phyloP scores from a whole-genome alignment of 2,888 invertebrate genomes.

The Drosophila affinis region DNA sequence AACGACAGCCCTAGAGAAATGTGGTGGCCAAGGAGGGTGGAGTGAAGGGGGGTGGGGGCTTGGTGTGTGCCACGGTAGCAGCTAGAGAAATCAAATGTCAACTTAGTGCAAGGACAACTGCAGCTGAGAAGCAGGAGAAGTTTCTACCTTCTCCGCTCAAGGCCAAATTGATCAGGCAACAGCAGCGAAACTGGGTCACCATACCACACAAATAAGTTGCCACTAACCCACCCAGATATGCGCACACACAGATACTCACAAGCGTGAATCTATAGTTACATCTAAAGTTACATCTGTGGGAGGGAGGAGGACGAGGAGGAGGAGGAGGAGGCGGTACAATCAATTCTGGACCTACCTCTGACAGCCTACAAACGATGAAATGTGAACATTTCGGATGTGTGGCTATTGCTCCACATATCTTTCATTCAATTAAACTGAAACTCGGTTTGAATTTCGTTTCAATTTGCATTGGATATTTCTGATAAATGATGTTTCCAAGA shows the following conservation, averaged over 20 bases:
- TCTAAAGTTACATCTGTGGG: neutral
- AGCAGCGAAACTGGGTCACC: slow-evolving; percentile 47
- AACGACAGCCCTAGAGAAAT: slow-evolving; percentile 48
- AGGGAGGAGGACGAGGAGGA: no score
- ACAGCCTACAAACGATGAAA: slow-evolving; percentile 12
- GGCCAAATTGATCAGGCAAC: slow-evolving; percentile 62
- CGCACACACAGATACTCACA: slow-evolving; percentile 2
- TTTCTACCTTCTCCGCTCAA: slow-evolving; percentile 58
- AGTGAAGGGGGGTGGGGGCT: neutral
- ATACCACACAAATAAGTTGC: slow-evolving; percentile 44
- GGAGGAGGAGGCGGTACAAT: neutral
- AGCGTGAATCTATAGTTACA: neutral
- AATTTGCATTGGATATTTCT: neutral
- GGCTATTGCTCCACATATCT: neutral
- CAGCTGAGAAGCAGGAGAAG: slow-evolving; percentile 68
- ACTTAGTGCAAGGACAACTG: slow-evolving; percentile 71
- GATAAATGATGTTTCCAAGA: neutral
- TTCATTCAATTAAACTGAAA: slow-evolving; percentile 25
- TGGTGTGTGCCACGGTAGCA: slow-evolving; percentile 13
- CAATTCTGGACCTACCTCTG: neutral
- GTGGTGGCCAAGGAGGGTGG: neutral
- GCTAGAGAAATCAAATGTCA: slow-evolving; percentile 62
- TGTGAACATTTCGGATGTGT: neutral
- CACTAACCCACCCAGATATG: slow-evolving; percentile 19
- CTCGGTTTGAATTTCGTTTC: slow-evolving; percentile 9